Evolutionary conservation across 2,888 invertebrate genomes (phyloP).

Genomic region (Pimpla rufipes): DNA sequence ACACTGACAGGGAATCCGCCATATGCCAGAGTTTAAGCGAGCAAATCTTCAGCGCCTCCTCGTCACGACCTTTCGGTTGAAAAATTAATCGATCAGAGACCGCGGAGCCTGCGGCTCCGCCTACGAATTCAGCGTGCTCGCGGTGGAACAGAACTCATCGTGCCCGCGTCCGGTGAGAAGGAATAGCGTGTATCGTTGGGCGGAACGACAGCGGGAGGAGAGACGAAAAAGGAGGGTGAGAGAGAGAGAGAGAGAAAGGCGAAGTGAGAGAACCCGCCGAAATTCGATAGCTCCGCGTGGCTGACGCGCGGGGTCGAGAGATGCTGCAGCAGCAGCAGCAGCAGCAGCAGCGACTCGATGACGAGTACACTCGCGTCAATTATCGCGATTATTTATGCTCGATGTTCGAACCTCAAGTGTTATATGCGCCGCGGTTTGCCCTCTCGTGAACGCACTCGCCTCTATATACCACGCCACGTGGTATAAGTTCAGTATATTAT

Average conservation of each 20-base stretch:
- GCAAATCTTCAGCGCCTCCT: slow-evolving; percentile 25
- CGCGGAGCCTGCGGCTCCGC: slow-evolving; percentile 53
- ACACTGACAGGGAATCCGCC: neutral
- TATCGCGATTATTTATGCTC: slow-evolving; percentile 79
- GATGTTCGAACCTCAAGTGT: slow-evolving; percentile 74
- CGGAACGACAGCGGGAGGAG: neutral
- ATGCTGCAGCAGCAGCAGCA: too few relatives aligned
- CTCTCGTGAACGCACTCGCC: neutral
- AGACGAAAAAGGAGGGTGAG: slow-evolving; percentile 2
- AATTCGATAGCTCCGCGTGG: slow-evolving; percentile 59
- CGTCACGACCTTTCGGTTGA: slow-evolving; percentile 43
- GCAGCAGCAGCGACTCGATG: slow-evolving; percentile 53
- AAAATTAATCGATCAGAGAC: slow-evolving; percentile 64
- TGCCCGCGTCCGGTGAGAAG: slow-evolving; percentile 7
- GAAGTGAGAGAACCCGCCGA: slow-evolving; percentile 22
- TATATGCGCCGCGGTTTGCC: slow-evolving; percentile 18
- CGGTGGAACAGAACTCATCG: slow-evolving; percentile 22
- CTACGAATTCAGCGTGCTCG: slow-evolving; percentile 52
- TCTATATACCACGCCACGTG: too few relatives aligned
- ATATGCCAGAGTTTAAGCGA: slow-evolving; percentile 42
- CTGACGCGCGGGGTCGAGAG: slow-evolving; percentile 24
- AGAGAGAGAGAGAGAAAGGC: neutral
- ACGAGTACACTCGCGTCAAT: slow-evolving; percentile 72
- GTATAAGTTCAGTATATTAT: slow-evolving; percentile 50
- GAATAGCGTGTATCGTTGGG: slow-evolving; percentile 20